These are phyloP conservation scores for Megaleporinus macrocephalus DNA, from an alignment of 2,113 vertebrate species.

Conservation along the genomic window DNA sequence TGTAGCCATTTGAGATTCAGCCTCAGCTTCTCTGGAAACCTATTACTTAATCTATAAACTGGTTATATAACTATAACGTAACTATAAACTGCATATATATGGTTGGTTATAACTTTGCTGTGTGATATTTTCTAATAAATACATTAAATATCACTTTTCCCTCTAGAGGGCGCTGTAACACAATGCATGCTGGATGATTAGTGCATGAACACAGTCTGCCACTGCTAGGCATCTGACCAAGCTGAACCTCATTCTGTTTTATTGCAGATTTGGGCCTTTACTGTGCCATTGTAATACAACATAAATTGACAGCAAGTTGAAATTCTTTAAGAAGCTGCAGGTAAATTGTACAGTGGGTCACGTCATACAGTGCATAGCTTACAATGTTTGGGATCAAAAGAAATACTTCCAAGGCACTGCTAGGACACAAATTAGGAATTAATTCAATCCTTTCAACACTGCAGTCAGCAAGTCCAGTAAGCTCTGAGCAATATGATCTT, in stretches of 20 bases:
- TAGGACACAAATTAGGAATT: not conserved
- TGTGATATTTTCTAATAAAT: no score
- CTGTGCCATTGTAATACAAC: not conserved
- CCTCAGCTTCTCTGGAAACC: no score
- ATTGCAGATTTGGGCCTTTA: slow-evolving; percentile 1
- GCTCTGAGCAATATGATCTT: not conserved
- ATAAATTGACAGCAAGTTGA: slow-evolving; percentile 13
- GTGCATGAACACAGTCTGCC: not conserved
- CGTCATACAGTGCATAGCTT: slow-evolving; percentile 18
- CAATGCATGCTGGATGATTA: not conserved
- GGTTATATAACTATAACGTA: no score
- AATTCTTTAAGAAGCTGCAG: not conserved
- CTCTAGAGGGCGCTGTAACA: slow-evolving; percentile 12
- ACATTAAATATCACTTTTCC: not conserved
- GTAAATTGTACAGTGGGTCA: slow-evolving; percentile 26
- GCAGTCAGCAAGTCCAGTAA: not conserved
- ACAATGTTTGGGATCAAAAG: slow-evolving; percentile 2
- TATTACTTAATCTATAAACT: no score
- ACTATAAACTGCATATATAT: no score
- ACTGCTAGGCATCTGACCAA: not conserved
- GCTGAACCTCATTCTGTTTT: not conserved
- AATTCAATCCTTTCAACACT: not conserved
- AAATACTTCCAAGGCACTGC: not conserved
- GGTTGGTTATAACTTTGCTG: no score
- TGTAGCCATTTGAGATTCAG: no score